These are phyloP conservation scores for Echiichthys vipera DNA, from an alignment of 2,797 vertebrate species.

Conservation along the genomic window DNA sequence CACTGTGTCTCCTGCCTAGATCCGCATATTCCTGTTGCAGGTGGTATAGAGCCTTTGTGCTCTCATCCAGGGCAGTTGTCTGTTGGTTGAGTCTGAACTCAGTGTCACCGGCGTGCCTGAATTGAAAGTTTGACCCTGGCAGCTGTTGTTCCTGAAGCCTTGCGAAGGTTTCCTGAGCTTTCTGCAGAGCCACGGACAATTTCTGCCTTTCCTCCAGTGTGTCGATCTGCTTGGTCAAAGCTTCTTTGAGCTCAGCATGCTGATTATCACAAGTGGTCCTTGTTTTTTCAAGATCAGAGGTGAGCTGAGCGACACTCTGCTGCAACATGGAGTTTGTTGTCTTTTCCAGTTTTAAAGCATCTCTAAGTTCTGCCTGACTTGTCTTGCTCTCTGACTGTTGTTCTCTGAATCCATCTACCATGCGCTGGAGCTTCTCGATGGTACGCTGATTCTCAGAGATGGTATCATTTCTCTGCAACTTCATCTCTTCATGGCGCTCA, in stretches of 20 bases:
- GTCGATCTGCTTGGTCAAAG: background rate
- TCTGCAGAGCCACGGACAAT: background rate
- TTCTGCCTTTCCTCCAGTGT: background rate
- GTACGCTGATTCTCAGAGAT: background rate
- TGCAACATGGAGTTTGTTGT: background rate
- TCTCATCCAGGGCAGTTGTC: background rate
- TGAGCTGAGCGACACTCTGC: background rate
- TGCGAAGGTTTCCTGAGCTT: background rate
- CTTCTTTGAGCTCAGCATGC: rapidly evolving
- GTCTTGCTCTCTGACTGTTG: background rate
- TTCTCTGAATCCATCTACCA: background rate
- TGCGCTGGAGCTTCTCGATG: background rate
- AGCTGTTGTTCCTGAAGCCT: background rate
- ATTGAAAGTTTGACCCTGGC: no score
- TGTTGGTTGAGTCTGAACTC: background rate
- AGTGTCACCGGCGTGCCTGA: background rate
- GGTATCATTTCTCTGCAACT: background rate
- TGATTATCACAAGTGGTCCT: background rate
- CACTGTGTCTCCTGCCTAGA: background rate
- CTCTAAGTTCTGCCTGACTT: background rate
- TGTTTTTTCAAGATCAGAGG: background rate
- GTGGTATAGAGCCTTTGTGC: background rate
- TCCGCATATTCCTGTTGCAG: background rate
- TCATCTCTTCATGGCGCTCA: background rate
- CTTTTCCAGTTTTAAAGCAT: background rate